phyloP scores from a whole-genome alignment of 64 coral and sea anemone species.

The Platygyra sinensis region DNA sequence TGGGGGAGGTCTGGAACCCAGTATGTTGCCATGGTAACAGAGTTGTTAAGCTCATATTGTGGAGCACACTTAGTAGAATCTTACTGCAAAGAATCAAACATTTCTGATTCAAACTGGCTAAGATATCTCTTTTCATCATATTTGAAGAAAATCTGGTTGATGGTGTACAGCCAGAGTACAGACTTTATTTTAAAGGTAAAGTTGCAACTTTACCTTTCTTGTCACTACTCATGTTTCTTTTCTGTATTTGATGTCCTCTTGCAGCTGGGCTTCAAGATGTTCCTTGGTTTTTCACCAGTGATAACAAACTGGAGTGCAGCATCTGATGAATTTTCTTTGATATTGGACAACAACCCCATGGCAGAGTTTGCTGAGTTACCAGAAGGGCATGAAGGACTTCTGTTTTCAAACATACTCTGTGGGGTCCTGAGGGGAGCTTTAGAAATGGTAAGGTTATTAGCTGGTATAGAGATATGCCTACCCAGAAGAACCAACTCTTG shows the following conservation, averaged over 20 bases:
- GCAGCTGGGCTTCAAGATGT: conserved; percentile 98
- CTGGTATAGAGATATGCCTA: neutral
- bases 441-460: conserved; percentile 79
- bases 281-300: conserved; percentile 90
- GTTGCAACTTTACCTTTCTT: neutral
- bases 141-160: too few species aligned
- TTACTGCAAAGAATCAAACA: too few species aligned
- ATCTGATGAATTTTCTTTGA: conserved; percentile 92
- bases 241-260: neutral
- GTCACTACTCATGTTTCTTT: neutral
- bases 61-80: too few species aligned
- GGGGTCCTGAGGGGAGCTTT: conserved; percentile 93
- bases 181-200: too few species aligned
- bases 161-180: too few species aligned
- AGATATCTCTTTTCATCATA: too few species aligned
- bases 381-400: conserved; percentile 80
- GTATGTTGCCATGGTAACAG: too few species aligned
- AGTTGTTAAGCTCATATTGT: too few species aligned
- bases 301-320: conserved; percentile 96
- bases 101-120: too few species aligned
- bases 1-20: too few species aligned
- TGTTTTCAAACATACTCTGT: conserved; percentile 96
- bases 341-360: conserved; percentile 94
- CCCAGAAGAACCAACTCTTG: neutral
- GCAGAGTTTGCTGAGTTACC: conserved; percentile 96